phyloP scores from a whole-genome alignment of 2,888 invertebrate genomes.

The Drosophila cognata region DNA sequence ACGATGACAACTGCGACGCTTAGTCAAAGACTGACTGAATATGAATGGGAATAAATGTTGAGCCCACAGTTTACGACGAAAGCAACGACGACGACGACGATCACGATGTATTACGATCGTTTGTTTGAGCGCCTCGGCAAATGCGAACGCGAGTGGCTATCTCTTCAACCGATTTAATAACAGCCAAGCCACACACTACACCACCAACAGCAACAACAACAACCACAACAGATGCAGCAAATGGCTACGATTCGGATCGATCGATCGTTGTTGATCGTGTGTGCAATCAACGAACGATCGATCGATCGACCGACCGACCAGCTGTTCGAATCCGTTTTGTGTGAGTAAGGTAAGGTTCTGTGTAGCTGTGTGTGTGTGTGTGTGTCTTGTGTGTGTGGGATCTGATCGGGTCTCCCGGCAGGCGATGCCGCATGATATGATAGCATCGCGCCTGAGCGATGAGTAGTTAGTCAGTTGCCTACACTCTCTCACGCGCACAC shows the following conservation, averaged over 20 bases:
- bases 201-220: conserved; percentile 25
- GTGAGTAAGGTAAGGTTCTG: conserved; percentile 67
- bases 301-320: conserved; percentile 54
- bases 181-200: conserved; percentile 19
- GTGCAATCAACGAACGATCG: conserved; percentile 50
- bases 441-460: conserved; percentile 42
- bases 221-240: conserved; percentile 67
- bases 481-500: conserved; percentile 24
- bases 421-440: conserved; percentile 57
- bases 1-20: conserved; percentile 64
- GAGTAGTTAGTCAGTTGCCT: conserved; percentile 22
- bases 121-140: conserved; percentile 52
- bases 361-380: conserved; percentile 5
- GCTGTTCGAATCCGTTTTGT: conserved; percentile 76
- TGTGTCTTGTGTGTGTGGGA: conserved; percentile 55
- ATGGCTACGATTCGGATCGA: conserved; percentile 57
- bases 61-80: conserved; percentile 41
- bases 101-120: conserved; percentile 41
- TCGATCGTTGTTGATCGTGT: conserved; percentile 43
- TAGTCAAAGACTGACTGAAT: conserved; percentile 76
- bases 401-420: conserved; percentile 62
- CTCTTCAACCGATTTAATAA: conserved; percentile 65
- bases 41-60: conserved; percentile 61
- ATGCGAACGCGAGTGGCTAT: conserved; percentile 57
- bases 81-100: conserved; percentile 18